phyloP scores from a whole-genome alignment of 2,113 vertebrate species.

The Pterophyllum scalare region DNA sequence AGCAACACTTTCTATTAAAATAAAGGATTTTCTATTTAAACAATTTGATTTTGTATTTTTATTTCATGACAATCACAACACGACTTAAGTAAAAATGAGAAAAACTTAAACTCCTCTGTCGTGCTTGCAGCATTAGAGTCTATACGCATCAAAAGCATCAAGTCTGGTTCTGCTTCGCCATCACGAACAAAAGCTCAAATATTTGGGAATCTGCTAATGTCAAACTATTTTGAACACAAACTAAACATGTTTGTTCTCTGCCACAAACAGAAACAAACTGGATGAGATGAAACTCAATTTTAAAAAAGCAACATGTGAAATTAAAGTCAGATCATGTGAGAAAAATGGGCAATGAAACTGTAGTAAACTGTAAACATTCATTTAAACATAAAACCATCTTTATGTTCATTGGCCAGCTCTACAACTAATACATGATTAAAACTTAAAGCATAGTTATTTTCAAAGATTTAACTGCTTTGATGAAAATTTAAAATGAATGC shows the following conservation, averaged over 20 bases:
- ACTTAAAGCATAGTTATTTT: neutral
- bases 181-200: neutral
- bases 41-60: neutral
- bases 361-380: conserved; percentile 37
- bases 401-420: neutral
- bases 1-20: conserved; percentile 49
- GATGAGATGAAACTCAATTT: neutral
- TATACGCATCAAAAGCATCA: neutral
- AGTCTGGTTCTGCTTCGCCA: neutral
- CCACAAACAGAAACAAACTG: neutral
- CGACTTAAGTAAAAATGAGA: neutral
- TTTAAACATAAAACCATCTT: conserved; percentile 2
- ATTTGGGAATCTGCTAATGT: neutral
- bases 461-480: conserved; percentile 4
- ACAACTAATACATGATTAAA: neutral
- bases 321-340: neutral
- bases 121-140: neutral
- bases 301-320: neutral
- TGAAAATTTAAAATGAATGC: neutral
- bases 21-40: conserved; percentile 59
- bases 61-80: neutral
- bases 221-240: neutral
- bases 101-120: neutral
- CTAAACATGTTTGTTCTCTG: neutral
- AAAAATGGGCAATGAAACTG: neutral